Evolutionary conservation across 1,140 invertebrate genomes (phyloP), one percentile per base, ranked within the genome.

Genomic region (Drosophila biarmipes): DNA sequence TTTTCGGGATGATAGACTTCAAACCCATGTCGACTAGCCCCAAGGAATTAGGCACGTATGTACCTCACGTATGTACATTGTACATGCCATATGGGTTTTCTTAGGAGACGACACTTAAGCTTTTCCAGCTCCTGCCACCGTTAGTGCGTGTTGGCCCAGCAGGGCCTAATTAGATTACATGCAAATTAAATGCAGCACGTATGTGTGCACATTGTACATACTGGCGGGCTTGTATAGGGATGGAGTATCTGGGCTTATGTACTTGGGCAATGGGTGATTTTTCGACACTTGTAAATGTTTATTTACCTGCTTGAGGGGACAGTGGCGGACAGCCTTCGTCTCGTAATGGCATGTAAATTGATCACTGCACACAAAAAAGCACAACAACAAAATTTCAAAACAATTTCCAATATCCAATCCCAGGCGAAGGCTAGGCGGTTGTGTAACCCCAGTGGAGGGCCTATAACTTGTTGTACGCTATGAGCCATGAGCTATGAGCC

Each of bases 161-260:
- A 48, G 52, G 40, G 43, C 58, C 49, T 78, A 82, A 80, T 82
- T 82, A 80, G 80, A 81, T 82, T 82, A 80, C 78, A 74, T 78
- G 69, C 68, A 82, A 78, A 78, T 82, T 81, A 73, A 78, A 82
- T 78, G 69, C 68, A 67, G 63, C 63, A 68, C 40, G 48, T 55
- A 69, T 21, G 46, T 21, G 31, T 21, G 21, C 49, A 59, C 42
- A 11, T 6, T 34, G 31, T 35, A 24, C 19, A 43, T 19, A 38
- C 24, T 31, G 43, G 17, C 24, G 29, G n/a, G 15, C 19, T 21
- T 19, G 42, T 24, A 6, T 1, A 17, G 11, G 7, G 8, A 5
- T 10, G n/a, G 7, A 17, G n/a, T 17, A n/a, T n/a, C n/a, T 17
- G 15, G 2, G 49, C 49, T 34, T 40, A 61, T 53, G 15, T 61